Evolutionary conservation across 2,797 vertebrate genomes (phyloP), one percentile per base, ranked within the genome.

Genomic region (Microhierax caerulescens): DNA sequence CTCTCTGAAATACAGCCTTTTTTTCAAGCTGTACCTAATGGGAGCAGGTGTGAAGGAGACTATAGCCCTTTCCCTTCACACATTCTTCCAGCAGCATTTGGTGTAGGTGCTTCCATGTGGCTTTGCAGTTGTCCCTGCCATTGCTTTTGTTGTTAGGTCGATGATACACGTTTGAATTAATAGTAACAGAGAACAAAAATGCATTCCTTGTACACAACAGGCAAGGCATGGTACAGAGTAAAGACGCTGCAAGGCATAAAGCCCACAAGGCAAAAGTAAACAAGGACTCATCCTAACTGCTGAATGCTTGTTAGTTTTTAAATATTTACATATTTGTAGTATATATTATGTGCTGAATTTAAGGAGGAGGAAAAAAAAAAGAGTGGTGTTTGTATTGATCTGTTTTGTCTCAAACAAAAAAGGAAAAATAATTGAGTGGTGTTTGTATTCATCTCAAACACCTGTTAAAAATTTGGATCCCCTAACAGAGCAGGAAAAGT

Each of bases 91-190:
- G 34, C n/a, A 63, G 21, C 36, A 25, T 56, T 81, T 78, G 48
- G 16, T 89, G 17, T 16, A 73, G 69, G 34, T 77, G 19, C 27
- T 70, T 94, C 32, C 48, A 9, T 37, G 54, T 54, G 48, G 21
- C 43, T 94, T 91, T 67, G 48, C 57, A n/a, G 25, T 45, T 82
- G 17, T 41, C 53, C 8, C n/a, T 89, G 16, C 21, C 39, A 9
- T 72, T 85, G 51, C 34, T 82, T 69, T 65, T 54, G 63, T 87
- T 74, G 37, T 94, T 90, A 86, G 60, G 34, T 80, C 63, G 75
- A 30, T 95, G 43, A 86, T 85, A 57, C 37, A 65, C 83, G 53
- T 64, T 74, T 88, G 45, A 97, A 70, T 94, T 90, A 88, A 75
- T 48, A 78, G 57, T 50, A 32, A 64, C 10, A 41, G 60, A 77